A percentile compares a stretch with the other conserved stretches of the same genome.
Conservation (phyloP, 2,797 vertebrate species). For the Gastrophryne carolinensis region DNA sequence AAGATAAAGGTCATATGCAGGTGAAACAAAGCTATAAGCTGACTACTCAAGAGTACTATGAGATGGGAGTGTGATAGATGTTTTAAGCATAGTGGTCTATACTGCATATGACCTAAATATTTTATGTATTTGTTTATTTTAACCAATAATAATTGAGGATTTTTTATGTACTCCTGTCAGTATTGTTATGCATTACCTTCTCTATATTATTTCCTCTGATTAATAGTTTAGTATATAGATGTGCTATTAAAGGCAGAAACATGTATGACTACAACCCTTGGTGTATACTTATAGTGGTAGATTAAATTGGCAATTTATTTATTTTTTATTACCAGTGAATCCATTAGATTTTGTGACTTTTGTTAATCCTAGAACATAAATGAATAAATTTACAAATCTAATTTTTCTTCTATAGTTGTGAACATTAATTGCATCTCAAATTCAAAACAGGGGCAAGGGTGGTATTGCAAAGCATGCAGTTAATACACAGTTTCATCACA, state of each 20-base stretch:
- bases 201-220: not conserved
- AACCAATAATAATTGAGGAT: too few relatives aligned
- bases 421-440: not conserved
- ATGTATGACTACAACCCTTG: not conserved
- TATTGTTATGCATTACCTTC: not conserved
- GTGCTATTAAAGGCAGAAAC: not conserved
- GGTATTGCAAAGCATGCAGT: not conserved
- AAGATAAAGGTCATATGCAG: too few relatives aligned
- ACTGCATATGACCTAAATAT: too few relatives aligned
- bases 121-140: too few relatives aligned
- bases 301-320: slow-evolving; percentile 12
- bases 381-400: slow-evolving; percentile 3
- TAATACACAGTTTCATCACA: too few relatives aligned
- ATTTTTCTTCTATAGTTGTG: not conserved
- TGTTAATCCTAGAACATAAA: slow-evolving; percentile 11
- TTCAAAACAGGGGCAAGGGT: not conserved
- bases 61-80: too few relatives aligned
- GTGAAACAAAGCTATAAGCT: too few relatives aligned
- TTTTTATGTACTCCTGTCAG: too few relatives aligned
- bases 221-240: not conserved
- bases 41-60: too few relatives aligned
- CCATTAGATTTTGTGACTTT: not conserved
- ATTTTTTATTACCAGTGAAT: not conserved
- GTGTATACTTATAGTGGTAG: too few relatives aligned
- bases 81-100: too few relatives aligned